Base-by-base conservation (phyloP, 2,797 vertebrate species). In the Enteromius trimaculatus region DNA sequence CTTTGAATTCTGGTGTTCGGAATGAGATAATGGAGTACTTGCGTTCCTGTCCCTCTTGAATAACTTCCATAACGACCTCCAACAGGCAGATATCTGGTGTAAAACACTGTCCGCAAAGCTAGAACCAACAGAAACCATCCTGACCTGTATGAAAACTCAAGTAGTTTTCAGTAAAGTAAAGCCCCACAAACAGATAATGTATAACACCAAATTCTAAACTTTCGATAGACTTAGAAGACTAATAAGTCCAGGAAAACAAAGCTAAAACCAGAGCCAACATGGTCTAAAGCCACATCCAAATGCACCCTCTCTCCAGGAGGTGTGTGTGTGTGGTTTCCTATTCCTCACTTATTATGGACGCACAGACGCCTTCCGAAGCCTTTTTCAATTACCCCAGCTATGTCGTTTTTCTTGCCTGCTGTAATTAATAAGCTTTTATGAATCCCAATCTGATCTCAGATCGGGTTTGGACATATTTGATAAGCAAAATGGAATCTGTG, bases 351-450 rank as follows among this genome's bases (percentile, higher is more conserved):
- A 89, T 77, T 58, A 68, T 44, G 34, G 82, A 87, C 65, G 44
- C 71, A 70, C 26, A 62, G 5, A 64, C 47, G 85, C 85, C 84
- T 74, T 37, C 39, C 53, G 49, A 86, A 44, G 79, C 37, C 31
- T 66, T 83, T 83, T 84, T 84, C 86, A 89, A 86, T 90, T 88
- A 86, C 83, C 66, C 39, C 70, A 65, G 68, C 69, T 47, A 68
- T 47, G 64, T 81, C 80, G 89, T 90, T 92, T 86, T 90, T 89
- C 90, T 92, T 93, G 91, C 91, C 90, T 88, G 89, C 85, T 19
- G 87, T 94, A 93, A 95, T 95, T 94, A 94, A 93, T 93, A 91
- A 90, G 93, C 89, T 91, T 94, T 93, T 94, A 93, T 94, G 92
- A 88, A 89, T 89, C 88, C 88, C 77, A 88, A 93, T 94, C 92